Evolutionary conservation across 2,888 invertebrate species (phyloP).

Genomic region (Hemistola chrysoprasaria): DNA sequence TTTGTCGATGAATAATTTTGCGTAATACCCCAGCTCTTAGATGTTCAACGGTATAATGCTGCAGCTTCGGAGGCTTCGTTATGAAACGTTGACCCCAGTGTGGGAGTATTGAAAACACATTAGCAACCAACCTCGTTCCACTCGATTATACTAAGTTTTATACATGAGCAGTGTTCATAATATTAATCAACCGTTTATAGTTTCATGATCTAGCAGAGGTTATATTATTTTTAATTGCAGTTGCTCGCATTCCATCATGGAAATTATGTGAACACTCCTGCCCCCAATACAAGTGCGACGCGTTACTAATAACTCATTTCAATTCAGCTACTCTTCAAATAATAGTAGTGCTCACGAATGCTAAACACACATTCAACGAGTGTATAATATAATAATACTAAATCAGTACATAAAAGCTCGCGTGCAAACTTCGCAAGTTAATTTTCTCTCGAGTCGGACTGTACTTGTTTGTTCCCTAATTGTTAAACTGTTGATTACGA

Average conservation of each 20-base stretch:
- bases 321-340: no score
- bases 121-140: constrained; percentile 17
- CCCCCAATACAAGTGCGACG: constrained; percentile 1
- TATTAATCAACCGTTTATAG: constrained; percentile 13
- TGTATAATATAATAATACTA: neutral
- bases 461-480: constrained; percentile 24
- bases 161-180: neutral
- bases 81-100: constrained; percentile 33
- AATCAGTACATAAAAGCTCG: constrained; percentile 4
- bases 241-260: constrained; percentile 6
- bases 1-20: constrained; percentile 49
- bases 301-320: constrained; percentile 1
- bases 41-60: constrained; percentile 30
- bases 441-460: constrained; percentile 4
- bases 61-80: constrained; percentile 40
- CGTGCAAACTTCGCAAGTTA: constrained; percentile 10
- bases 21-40: constrained; percentile 39
- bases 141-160: constrained; percentile 1
- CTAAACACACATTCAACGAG: no score
- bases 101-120: constrained; percentile 23
- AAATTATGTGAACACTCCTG: neutral
- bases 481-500: constrained; percentile 21
- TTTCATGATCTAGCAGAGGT: no score
- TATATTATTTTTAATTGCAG: constrained; percentile 30
- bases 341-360: no score